Base-by-base conservation (phyloP, 2,888 invertebrate genomes). In the Amphipoea oculea region DNA sequence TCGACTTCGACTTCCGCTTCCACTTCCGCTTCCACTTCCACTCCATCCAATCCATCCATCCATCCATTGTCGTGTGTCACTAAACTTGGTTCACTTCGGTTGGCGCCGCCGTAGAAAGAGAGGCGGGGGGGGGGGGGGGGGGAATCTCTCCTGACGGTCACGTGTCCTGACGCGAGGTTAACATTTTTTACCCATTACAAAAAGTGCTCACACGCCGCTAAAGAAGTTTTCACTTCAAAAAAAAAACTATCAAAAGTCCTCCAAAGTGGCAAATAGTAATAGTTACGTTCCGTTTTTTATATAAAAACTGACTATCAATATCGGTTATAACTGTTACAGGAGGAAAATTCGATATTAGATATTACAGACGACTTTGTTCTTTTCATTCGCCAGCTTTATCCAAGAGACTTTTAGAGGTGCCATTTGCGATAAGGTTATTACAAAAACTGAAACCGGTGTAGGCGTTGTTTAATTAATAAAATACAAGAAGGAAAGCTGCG, bases 371-470 rank as follows among this genome's bases (percentile, higher is more conserved):
- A 45, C 17, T 65, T 23, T n/a, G 11, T 57, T 57, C 45, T 57
- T 78, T 66, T 45, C 20, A 66, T 12, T 76, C 7, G 4, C n/a
- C n/a, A 60, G 60, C 45, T 20, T 60, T 76, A 11, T 20, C 14
- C n/a, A 40, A 14, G 60, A 48, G 60, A n/a, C n/a, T 40, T 20
- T 23, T 36, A 57, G 17, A 66, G 66, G 40, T 78, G 79, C 11
- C 57, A 60, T 66, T 77, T 40, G 45, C 57, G 66, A 78, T 66
- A 66, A 12, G 17, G 65, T 54, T 36, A 77, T 54, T 77, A 54
- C 40, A 9, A 65, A 40, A 29, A 66, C n/a, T 48, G 36, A 40
- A 40, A 66, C 54, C 23, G n/a, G 36, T 17, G 54, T 11, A 40
- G 7, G n/a, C 20, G n/a, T n/a, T 40, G 40, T 67, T n/a, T 48